Evolutionary conservation across 92 coral and sea anemone genomes (phyloP).

Genomic region (Paramuricea clavata): DNA sequence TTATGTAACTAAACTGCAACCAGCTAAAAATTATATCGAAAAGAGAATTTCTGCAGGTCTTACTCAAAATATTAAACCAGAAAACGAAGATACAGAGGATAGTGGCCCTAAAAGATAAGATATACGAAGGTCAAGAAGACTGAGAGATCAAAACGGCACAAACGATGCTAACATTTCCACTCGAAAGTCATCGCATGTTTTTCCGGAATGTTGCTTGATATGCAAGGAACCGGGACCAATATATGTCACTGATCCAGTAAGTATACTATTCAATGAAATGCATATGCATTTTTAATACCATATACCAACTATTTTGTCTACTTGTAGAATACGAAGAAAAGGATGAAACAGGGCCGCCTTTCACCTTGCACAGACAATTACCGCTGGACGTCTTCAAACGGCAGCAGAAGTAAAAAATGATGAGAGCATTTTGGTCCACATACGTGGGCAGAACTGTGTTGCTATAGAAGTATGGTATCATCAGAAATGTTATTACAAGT

Average conservation of each 20-base stretch:
- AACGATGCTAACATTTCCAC: background rate
- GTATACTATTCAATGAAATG: background rate
- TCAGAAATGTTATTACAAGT: too few relatives aligned
- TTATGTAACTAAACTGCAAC: conserved; percentile 41
- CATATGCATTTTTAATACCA: background rate
- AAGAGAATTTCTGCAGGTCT: conserved; percentile 26
- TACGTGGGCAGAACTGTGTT: too few relatives aligned
- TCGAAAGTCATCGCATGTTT: conserved; percentile 32
- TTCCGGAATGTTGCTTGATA: conserved; percentile 22
- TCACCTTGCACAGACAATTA: background rate
- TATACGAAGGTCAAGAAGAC: conserved; percentile 10
- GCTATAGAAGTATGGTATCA: too few relatives aligned
- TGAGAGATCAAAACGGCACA: conserved; percentile 20
- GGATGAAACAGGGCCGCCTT: conserved; percentile 9
- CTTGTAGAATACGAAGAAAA: background rate
- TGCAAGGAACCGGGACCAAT: conserved; percentile 25
- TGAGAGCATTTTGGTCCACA: too few relatives aligned
- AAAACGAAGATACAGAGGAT: conserved; percentile 19
- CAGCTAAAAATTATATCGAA: conserved; percentile 5
- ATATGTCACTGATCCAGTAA: conserved; percentile 35
- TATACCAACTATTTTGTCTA: background rate
- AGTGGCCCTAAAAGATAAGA: background rate
- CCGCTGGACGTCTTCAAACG: conserved; percentile 5
- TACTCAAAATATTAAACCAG: conserved; percentile 1
- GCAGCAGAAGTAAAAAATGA: too few relatives aligned